Percentiles rank a stretch among this genome's conserved stretches.
These are phyloP conservation scores for Trissoscelio sp. DNA, from an alignment of 2,888 invertebrate genomes.

Conservation along the genomic window DNA sequence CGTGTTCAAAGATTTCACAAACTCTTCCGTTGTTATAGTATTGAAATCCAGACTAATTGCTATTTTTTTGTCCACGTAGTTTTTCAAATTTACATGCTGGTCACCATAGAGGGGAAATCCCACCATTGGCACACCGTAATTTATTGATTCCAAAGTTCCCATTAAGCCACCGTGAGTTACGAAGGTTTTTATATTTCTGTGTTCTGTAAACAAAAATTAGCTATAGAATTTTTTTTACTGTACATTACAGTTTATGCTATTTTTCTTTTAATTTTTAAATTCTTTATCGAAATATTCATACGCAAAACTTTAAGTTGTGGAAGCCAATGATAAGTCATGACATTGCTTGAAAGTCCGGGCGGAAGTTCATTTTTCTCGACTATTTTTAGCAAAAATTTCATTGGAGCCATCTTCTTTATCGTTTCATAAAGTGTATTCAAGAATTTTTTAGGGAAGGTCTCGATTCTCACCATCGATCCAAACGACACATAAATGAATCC, in stretches of 20 bases:
- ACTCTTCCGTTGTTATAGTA: conserved; percentile 56
- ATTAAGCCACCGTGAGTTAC: conserved; percentile 79
- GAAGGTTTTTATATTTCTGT: conserved; percentile 77
- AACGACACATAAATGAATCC: conserved; percentile 80
- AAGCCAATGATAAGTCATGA: conserved; percentile 77
- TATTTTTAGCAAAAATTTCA: conserved; percentile 78
- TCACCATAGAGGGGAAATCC: conserved; percentile 79
- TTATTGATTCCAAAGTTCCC: conserved; percentile 77
- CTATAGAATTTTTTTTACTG: too few species aligned
- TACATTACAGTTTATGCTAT: too few species aligned
- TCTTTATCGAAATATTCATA: too few species aligned
- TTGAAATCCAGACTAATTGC: conserved; percentile 58
- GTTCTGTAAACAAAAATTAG: too few species aligned
- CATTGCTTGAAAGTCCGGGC: conserved; percentile 78
- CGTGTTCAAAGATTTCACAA: conserved; percentile 61
- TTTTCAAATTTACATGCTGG: conserved; percentile 70
- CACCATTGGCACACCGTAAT: conserved; percentile 76
- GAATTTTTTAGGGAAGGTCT: conserved; percentile 75
- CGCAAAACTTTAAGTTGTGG: conserved; percentile 77
- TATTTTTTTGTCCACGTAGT: conserved; percentile 54
- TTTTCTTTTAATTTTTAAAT: too few species aligned
- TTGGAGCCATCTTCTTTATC: conserved; percentile 77
- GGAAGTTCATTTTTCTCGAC: conserved; percentile 75
- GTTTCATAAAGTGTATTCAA: conserved; percentile 74
- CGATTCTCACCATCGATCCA: conserved; percentile 80